phyloP scores from a whole-genome alignment of 2,113 vertebrate species.

The Columba livia region DNA sequence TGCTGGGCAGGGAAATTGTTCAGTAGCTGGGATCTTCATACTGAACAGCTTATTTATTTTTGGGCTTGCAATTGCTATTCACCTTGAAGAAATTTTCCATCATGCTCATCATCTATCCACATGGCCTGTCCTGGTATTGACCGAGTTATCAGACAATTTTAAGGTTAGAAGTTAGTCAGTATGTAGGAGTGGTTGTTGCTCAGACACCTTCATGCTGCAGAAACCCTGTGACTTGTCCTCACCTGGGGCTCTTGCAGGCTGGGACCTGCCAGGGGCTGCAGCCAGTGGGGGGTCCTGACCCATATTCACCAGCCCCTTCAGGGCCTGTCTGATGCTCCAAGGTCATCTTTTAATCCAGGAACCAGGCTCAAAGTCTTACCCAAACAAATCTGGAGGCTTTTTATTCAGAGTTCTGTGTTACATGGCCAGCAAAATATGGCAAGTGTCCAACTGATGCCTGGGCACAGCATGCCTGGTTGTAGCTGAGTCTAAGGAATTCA shows the following conservation, averaged over 20 bases:
- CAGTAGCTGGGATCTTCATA: background rate
- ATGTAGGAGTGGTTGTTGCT: rapidly evolving
- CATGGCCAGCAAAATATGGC: background rate
- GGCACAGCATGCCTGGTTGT: background rate
- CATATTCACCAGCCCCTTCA: background rate
- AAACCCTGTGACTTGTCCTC: background rate
- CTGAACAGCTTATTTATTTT: background rate
- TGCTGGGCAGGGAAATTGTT: background rate
- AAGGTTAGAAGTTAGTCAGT: background rate
- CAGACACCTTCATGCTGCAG: background rate
- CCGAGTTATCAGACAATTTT: background rate
- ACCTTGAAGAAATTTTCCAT: background rate
- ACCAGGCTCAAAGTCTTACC: background rate
- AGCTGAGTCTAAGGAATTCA: background rate
- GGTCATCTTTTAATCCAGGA: background rate
- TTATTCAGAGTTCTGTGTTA: background rate
- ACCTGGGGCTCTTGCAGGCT: no score
- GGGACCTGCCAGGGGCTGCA: background rate
- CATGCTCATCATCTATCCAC: rapidly evolving
- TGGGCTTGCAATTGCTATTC: background rate
- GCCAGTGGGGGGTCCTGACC: background rate
- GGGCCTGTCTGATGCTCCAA: background rate
- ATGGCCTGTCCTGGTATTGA: background rate
- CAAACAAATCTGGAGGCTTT: background rate
- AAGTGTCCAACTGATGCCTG: background rate